Evolutionary conservation across 2,888 invertebrate species (phyloP).

Genomic region (Lampropteryx suffumata): DNA sequence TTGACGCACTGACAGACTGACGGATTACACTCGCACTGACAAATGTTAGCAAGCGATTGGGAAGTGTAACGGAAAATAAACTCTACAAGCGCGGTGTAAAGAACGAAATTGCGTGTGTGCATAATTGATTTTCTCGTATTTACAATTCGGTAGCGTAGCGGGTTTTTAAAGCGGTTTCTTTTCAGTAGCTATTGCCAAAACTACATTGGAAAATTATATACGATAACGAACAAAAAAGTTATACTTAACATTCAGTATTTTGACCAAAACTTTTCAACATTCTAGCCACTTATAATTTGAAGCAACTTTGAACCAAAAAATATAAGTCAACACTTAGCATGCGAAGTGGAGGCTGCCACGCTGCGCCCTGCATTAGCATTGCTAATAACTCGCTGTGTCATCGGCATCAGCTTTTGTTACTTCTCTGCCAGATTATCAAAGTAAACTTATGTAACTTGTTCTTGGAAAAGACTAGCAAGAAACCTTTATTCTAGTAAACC

Average conservation of each 20-base stretch:
- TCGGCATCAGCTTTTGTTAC: slow-evolving; percentile 37
- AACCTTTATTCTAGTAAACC: too few relatives aligned
- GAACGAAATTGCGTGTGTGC: slow-evolving; percentile 35
- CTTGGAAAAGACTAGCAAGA: too few relatives aligned
- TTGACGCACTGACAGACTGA: slow-evolving; percentile 69
- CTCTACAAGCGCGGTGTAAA: slow-evolving; percentile 34
- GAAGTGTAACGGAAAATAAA: slow-evolving; percentile 37
- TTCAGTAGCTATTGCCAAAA: too few relatives aligned
- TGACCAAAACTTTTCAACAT: too few relatives aligned
- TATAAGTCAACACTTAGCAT: slow-evolving; percentile 52
- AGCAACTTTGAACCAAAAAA: slow-evolving; percentile 35
- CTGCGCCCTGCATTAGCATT: slow-evolving; percentile 61
- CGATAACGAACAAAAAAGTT: too few relatives aligned
- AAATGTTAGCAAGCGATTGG: slow-evolving; percentile 55
- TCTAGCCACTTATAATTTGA: slow-evolving; percentile 12
- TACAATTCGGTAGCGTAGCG: slow-evolving; percentile 35
- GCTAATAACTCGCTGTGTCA: slow-evolving; percentile 55
- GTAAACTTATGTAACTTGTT: too few relatives aligned
- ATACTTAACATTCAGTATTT: not conserved
- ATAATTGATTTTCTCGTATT: slow-evolving; percentile 33
- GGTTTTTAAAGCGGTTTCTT: slow-evolving; percentile 29
- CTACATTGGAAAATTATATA: too few relatives aligned
- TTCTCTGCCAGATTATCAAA: slow-evolving; percentile 21
- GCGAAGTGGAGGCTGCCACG: slow-evolving; percentile 33
- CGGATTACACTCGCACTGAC: slow-evolving; percentile 65